These are phyloP conservation scores for Coluber constrictor DNA, from an alignment of 2,797 vertebrate genomes.

Conservation along the genomic window DNA sequence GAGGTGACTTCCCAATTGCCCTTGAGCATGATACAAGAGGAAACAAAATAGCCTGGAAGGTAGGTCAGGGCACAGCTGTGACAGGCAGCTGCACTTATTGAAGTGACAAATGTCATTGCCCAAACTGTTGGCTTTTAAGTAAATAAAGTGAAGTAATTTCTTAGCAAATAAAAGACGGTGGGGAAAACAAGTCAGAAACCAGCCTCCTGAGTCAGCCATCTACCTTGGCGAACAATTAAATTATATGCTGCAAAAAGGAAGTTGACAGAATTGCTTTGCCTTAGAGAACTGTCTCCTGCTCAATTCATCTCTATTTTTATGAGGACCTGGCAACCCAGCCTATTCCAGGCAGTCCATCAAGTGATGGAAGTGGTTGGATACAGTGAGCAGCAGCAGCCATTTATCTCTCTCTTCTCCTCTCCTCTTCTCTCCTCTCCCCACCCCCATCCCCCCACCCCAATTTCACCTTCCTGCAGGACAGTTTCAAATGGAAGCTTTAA, in stretches of 20 bases:
- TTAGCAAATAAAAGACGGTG: constrained; percentile 56
- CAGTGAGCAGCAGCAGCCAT: constrained; percentile 67
- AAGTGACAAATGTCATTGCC: constrained; percentile 64
- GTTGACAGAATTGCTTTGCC: constrained; percentile 74
- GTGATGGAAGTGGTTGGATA: constrained; percentile 67
- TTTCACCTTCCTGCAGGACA: constrained; percentile 81
- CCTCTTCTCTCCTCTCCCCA: too few species aligned
- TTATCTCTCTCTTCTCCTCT: constrained; percentile 62
- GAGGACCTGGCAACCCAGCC: constrained; percentile 70
- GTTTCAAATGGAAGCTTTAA: constrained; percentile 80
- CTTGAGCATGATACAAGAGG: constrained; percentile 72
- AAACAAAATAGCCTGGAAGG: constrained; percentile 82
- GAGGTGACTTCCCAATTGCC: constrained; percentile 85
- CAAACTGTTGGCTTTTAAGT: constrained; percentile 63
- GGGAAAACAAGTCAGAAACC: constrained; percentile 51
- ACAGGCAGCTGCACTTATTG: constrained; percentile 55
- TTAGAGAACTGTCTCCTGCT: constrained; percentile 70
- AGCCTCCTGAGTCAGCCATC: constrained; percentile 64
- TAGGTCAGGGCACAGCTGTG: constrained; percentile 68
- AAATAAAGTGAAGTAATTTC: constrained; percentile 65
- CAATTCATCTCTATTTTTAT: constrained; percentile 78
- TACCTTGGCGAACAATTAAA: constrained; percentile 75
- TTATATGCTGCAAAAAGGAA: constrained; percentile 70
- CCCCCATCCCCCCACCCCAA: constrained; percentile 46
- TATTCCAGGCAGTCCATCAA: constrained; percentile 73